A percentile compares a stretch with the other conserved stretches of the same genome.
Conservation (phyloP, 2,113 vertebrate genomes). For the Ceyx margarethae region DNA sequence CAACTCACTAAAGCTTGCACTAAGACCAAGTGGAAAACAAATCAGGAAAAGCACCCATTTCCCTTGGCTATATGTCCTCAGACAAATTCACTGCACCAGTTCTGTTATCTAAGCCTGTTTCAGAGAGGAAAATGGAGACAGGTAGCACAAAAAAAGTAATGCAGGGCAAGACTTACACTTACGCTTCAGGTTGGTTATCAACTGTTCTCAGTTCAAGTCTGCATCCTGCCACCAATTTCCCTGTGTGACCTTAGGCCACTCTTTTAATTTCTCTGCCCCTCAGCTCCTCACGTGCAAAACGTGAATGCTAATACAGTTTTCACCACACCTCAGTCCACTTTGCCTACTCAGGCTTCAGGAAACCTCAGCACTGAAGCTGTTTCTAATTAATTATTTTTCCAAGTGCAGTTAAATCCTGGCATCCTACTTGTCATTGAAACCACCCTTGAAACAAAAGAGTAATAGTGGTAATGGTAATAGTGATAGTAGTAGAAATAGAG, state of each 20-base stretch:
- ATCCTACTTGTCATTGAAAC: neutral
- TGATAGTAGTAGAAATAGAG: no score
- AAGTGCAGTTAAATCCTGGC: neutral
- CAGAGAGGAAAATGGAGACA: neutral
- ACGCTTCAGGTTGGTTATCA: neutral
- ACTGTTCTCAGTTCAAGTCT: conserved; percentile 8
- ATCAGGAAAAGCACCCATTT: neutral
- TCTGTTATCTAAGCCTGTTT: conserved; percentile 2
- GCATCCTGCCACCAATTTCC: conserved; percentile 35
- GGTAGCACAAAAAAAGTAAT: neutral
- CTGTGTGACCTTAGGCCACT: conserved; percentile 20
- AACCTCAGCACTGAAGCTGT: neutral
- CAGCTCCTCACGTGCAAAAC: conserved; percentile 24
- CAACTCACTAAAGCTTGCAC: neutral
- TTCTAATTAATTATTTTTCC: conserved; percentile 24
- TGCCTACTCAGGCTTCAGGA: neutral
- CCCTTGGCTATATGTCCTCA: neutral
- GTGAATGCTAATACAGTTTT: conserved; percentile 13
- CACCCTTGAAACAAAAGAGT: neutral
- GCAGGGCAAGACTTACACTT: neutral
- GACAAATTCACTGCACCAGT: neutral
- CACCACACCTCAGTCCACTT: neutral
- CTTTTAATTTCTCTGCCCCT: conserved; percentile 42
- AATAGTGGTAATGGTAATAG: no score
- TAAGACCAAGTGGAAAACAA: neutral